Base-by-base conservation (phyloP, 2,113 vertebrate genomes). In the Myrmecophaga tridactyla region DNA sequence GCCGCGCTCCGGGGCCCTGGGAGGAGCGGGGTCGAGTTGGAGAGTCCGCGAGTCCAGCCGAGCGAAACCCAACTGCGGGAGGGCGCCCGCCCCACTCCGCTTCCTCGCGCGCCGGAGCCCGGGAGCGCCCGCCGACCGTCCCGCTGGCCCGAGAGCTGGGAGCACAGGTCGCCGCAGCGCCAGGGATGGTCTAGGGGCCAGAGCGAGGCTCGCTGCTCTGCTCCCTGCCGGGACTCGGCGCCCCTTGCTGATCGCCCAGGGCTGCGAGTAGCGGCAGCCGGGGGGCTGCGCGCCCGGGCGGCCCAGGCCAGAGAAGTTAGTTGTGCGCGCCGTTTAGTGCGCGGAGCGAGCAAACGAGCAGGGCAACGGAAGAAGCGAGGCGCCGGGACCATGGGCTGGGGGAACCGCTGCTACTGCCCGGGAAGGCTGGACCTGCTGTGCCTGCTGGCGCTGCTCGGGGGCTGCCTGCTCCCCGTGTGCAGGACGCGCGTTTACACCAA, bases 401-500 rank as follows among this genome's bases (percentile, higher is more conserved):
- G 98, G 96, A 98, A 97, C 97, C 98, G 98, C 97, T 82, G 97
- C 94, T 96, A 96, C 97, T 96, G 97, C 96, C 97, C 97, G 23
- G 97, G 97, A 98, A 98, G 98, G 94, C 98, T 96, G 98, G 99
- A 98, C 98, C 98, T 98, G 97, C 98, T 99, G 95, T 99, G 99
- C 97, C 97, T 98, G 97, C 98, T 99, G 97, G 98, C 98, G 96
- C 98, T 99, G 96, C 98, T 98, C 97, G 98, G 99, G 86, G 98
- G 99, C 97, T 99, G 99, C 96, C 98, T 99, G 97, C 98, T 98
- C 92, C 98, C 99, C 62, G 98, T 98, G 98, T 99, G 99, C 98
- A 97, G 98, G 97, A 98, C 99, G 98, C 99, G 99, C 97, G 98
- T 99, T 97, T 99, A 99, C 99, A 99, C 99, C 98, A 99, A 99